Percentiles rank a stretch among this genome's conserved stretches.
Conservation (phyloP, 1,140 invertebrate genomes). For the Hermetia illucens region DNA sequence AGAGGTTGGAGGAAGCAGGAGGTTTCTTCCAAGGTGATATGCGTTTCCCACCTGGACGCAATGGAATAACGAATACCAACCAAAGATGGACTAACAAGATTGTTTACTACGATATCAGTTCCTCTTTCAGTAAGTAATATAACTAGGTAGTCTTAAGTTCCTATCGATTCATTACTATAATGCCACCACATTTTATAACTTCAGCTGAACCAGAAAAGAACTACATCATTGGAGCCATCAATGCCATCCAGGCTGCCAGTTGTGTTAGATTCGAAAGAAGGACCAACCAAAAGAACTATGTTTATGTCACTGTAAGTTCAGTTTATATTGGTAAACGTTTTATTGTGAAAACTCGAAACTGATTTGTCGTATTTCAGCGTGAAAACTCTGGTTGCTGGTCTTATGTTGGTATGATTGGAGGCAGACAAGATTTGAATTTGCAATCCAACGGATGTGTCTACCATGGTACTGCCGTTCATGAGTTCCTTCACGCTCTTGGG, state of each 20-base stretch:
- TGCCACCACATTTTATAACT: no score
- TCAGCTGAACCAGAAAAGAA: no score
- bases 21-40: no score
- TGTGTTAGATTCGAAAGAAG: not conserved
- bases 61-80: no score
- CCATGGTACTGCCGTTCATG: slow-evolving; percentile 12
- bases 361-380: slow-evolving; percentile 21
- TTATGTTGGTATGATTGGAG: slow-evolving; percentile 33
- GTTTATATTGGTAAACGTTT: no score
- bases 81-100: no score
- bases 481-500: slow-evolving; percentile 32
- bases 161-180: no score
- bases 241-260: slow-evolving; percentile 1
- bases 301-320: not conserved
- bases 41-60: no score
- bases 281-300: slow-evolving; percentile 3
- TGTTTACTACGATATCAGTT: no score
- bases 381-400: slow-evolving; percentile 33
- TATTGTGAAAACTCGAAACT: not conserved
- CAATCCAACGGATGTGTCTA: slow-evolving; percentile 8
- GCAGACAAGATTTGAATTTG: slow-evolving; percentile 32
- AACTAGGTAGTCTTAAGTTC: no score
- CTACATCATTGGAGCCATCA: not conserved
- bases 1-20: no score
- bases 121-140: no score